A percentile compares a stretch with the other conserved stretches of the same genome.
Evolutionary conservation across 2,797 vertebrate species (phyloP).

Genomic region (Rhinella marina): DNA sequence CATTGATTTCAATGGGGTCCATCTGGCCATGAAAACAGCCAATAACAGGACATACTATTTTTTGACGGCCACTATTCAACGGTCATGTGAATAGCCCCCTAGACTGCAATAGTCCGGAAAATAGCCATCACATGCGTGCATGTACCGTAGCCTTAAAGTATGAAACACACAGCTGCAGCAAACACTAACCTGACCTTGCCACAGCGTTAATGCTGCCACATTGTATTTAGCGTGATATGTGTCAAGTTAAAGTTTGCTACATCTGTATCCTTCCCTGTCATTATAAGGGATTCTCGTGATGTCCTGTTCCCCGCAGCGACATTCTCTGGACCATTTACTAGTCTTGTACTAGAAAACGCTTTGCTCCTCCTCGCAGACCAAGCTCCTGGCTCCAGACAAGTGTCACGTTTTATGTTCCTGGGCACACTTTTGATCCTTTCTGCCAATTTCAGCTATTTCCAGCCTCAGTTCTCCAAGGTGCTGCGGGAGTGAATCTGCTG

Average conservation of each 20-base stretch:
- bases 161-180: no score
- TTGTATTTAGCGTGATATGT: no score
- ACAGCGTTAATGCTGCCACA: no score
- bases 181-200: no score
- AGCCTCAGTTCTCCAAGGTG: not conserved
- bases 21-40: no score
- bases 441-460: not conserved
- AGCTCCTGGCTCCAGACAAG: not conserved
- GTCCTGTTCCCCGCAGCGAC: not conserved
- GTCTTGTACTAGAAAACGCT: constrained; percentile 7
- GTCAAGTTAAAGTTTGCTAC: not conserved
- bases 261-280: not conserved
- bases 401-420: not conserved
- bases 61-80: no score
- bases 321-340: not conserved
- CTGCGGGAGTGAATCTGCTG: not conserved
- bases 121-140: no score
- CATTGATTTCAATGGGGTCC: no score
- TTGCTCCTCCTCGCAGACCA: not conserved
- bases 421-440: not conserved
- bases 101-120: no score
- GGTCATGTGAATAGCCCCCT: no score
- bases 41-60: no score
- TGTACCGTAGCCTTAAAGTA: no score
- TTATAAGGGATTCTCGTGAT: not conserved